These are phyloP conservation scores for Acrobasis suavella DNA, from an alignment of 2,888 invertebrate species.

Conservation along the genomic window DNA sequence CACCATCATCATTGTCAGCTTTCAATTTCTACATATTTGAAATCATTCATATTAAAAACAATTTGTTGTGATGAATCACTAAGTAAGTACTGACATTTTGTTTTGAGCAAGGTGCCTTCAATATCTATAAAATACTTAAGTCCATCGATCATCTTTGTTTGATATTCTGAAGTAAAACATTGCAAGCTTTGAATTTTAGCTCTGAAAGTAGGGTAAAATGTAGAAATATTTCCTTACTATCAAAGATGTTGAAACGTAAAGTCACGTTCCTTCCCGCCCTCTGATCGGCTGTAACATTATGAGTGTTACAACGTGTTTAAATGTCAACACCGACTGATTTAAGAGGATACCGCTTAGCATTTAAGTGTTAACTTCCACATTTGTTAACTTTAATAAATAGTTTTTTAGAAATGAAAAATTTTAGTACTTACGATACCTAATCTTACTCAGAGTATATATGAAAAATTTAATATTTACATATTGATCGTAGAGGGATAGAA, in stretches of 20 bases:
- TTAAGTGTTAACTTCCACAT: slow-evolving; percentile 5
- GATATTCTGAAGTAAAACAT: neutral
- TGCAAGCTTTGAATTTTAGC: slow-evolving; percentile 8
- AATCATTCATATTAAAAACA: too few species aligned
- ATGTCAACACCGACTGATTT: slow-evolving; percentile 17
- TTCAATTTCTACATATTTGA: too few species aligned
- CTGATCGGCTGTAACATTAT: slow-evolving; percentile 16
- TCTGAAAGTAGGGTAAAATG: neutral
- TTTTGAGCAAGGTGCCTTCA: neutral
- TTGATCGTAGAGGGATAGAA: too few species aligned
- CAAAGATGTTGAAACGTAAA: slow-evolving; percentile 12
- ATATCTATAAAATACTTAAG: neutral
- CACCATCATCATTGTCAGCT: too few species aligned
- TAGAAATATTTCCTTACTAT: slow-evolving; percentile 17
- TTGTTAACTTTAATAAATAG: neutral
- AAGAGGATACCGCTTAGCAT: slow-evolving; percentile 1
- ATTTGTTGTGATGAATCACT: too few species aligned
- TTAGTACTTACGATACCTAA: too few species aligned
- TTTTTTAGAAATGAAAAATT: too few species aligned
- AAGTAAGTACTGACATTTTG: too few species aligned
- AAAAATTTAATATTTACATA: too few species aligned
- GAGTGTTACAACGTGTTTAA: slow-evolving; percentile 11
- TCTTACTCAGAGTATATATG: too few species aligned
- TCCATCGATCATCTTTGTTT: neutral
- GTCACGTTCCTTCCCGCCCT: slow-evolving; percentile 17